A percentile compares a stretch with the other conserved stretches of the same genome.
These are phyloP conservation scores for Yponomeuta cagnagella DNA, from an alignment of 2,888 invertebrate genomes.

Conservation along the genomic window DNA sequence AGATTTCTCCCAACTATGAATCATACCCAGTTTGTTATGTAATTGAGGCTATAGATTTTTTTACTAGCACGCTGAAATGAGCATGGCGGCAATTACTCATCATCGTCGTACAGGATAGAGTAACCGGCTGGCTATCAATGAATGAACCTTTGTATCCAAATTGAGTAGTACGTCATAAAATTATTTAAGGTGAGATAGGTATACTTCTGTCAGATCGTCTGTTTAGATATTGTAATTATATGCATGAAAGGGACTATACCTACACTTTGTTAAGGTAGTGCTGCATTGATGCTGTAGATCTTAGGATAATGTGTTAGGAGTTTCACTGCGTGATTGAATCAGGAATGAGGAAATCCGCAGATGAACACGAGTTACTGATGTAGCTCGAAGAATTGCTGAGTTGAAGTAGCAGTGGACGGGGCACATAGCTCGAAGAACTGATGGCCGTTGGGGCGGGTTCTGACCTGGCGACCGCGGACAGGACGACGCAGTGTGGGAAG, in stretches of 20 bases:
- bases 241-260: background rate
- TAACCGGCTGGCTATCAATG: slow-evolving; percentile 47
- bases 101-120: slow-evolving; percentile 20
- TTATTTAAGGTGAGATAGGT: background rate
- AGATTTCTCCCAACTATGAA: slow-evolving; percentile 46
- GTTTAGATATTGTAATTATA: background rate
- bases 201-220: background rate
- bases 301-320: no score
- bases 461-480: no score
- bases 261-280: background rate
- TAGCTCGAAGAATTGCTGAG: no score
- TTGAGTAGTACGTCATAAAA: background rate
- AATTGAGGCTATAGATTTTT: slow-evolving; percentile 36
- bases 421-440: no score
- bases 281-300: background rate
- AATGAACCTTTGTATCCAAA: slow-evolving; percentile 22
- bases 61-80: slow-evolving; percentile 34
- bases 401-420: no score
- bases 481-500: no score
- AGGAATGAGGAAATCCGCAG: no score
- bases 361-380: no score
- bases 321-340: no score
- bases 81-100: slow-evolving; percentile 44
- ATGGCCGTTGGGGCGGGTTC: no score
- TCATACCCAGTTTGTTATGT: slow-evolving; percentile 35